Evolutionary conservation across 1,140 invertebrate species (phyloP).

Genomic region (Papilio helenus): DNA sequence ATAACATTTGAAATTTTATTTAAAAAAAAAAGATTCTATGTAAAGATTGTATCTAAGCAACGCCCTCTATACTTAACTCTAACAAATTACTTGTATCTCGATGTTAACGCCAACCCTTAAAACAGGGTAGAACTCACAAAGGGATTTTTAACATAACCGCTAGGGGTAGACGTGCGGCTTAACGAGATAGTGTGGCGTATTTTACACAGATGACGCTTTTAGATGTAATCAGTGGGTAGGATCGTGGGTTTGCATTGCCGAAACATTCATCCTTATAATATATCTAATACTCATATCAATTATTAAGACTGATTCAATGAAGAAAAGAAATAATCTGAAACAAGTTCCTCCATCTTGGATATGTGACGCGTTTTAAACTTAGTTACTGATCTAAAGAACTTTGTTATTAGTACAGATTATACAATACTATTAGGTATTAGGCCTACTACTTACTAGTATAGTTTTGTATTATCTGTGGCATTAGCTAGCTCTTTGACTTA

Average conservation of each 20-base stretch:
- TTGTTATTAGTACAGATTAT: too few species aligned
- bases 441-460: too few species aligned
- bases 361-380: too few species aligned
- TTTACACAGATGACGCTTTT: background rate
- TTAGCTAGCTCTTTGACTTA: too few species aligned
- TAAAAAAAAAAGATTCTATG: background rate
- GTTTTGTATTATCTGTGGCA: too few species aligned
- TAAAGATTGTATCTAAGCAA: background rate
- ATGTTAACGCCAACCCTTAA: constrained; percentile 8
- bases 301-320: background rate
- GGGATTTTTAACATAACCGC: background rate
- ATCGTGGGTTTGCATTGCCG: background rate
- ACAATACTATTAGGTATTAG: too few species aligned
- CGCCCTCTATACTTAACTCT: background rate
- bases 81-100: background rate
- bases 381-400: too few species aligned
- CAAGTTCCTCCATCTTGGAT: background rate
- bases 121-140: background rate
- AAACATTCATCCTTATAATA: background rate
- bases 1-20: background rate
- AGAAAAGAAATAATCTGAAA: background rate
- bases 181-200: background rate
- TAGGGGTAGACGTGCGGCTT: background rate
- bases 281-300: background rate
- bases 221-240: background rate